These are phyloP conservation scores for Serinus canaria DNA, from an alignment of 2,113 vertebrate genomes.

Conservation along the genomic window DNA sequence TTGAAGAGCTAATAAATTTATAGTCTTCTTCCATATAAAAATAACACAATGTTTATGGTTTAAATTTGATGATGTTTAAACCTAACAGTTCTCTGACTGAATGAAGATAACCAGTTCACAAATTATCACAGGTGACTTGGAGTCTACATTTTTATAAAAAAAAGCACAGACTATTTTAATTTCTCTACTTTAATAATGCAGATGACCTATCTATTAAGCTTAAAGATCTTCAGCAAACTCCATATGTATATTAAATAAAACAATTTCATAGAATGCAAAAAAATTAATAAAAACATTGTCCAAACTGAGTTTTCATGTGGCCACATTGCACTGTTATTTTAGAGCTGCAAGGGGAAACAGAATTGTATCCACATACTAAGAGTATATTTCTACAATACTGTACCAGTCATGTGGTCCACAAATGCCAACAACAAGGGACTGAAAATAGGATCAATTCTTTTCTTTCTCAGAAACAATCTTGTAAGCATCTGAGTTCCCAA, in stretches of 20 bases:
- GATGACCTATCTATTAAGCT: neutral
- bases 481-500: conserved; percentile 72
- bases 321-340: neutral
- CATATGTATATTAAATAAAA: neutral
- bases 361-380: conserved; percentile 7
- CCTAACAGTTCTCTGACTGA: neutral
- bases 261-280: neutral
- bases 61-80: neutral
- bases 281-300: neutral
- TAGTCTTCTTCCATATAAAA: neutral
- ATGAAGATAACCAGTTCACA: neutral
- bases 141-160: neutral
- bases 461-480: conserved; percentile 76
- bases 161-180: neutral
- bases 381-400: conserved; percentile 55
- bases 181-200: neutral
- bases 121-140: neutral
- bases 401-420: conserved; percentile 35
- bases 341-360: neutral
- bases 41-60: neutral
- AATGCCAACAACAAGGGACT: conserved; percentile 70
- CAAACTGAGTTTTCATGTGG: neutral
- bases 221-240: neutral
- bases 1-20: neutral
- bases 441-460: conserved; percentile 77